phyloP scores from a whole-genome alignment of 2,113 vertebrate species.

The Sturnira hondurensis region DNA sequence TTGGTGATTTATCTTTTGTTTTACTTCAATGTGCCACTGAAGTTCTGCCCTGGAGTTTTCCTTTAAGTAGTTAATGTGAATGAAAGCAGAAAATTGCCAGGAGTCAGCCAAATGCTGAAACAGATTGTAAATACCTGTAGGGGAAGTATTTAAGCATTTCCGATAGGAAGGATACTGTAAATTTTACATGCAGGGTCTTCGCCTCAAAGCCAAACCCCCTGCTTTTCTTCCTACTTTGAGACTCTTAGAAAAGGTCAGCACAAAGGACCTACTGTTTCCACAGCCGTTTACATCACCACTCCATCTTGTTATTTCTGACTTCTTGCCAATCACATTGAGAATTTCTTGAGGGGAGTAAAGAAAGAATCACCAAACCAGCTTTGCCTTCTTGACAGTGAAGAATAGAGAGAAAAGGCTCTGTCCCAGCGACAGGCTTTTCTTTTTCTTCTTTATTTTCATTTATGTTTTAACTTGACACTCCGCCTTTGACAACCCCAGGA shows the following conservation, averaged over 20 bases:
- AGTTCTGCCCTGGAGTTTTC: constrained; percentile 33
- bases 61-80: constrained; percentile 53
- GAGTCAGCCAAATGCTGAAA: constrained; percentile 61
- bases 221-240: constrained; percentile 73
- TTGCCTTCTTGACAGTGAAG: constrained; percentile 71
- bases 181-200: constrained; percentile 54
- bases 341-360: constrained; percentile 71
- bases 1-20: constrained; percentile 62
- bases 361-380: constrained; percentile 72
- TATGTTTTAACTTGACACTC: constrained; percentile 60
- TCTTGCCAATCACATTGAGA: constrained; percentile 81
- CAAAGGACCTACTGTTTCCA: constrained; percentile 81
- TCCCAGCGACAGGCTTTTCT: constrained; percentile 26
- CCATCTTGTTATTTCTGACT: constrained; percentile 81
- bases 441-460: constrained; percentile 32
- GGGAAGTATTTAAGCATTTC: constrained; percentile 64
- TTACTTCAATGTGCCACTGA: constrained; percentile 56
- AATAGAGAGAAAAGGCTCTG: constrained; percentile 48
- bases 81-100: constrained; percentile 61
- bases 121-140: constrained; percentile 54
- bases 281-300: constrained; percentile 75
- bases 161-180: constrained; percentile 68
- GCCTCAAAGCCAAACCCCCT: constrained; percentile 67
- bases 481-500: constrained; percentile 45
- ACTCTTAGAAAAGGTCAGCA: constrained; percentile 76